phyloP scores from a whole-genome alignment of 2,113 vertebrate genomes.

The Ageneiosus marmoratus region DNA sequence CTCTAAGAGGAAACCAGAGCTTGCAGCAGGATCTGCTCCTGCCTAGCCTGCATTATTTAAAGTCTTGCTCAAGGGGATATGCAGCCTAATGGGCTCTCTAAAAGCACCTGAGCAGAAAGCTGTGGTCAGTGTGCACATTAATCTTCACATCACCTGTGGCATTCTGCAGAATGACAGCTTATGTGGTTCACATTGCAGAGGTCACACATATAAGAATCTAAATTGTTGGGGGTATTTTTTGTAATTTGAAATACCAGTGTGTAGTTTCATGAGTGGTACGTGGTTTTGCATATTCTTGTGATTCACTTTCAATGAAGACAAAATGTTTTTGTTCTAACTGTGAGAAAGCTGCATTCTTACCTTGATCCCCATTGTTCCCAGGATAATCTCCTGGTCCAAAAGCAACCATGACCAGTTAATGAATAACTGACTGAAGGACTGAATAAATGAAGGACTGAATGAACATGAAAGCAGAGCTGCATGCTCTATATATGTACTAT shows the following conservation, averaged over 20 bases:
- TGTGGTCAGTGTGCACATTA: conserved; percentile 46
- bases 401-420: background rate
- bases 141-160: conserved; percentile 49
- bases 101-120: conserved; percentile 47
- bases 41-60: conserved; percentile 51
- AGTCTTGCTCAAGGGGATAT: conserved; percentile 37
- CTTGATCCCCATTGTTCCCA: background rate
- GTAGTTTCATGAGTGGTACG: background rate
- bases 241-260: background rate
- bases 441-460: background rate
- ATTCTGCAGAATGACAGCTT: conserved; percentile 46
- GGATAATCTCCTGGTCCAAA: background rate
- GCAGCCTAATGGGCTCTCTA: conserved; percentile 44
- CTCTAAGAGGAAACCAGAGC: conserved; percentile 53
- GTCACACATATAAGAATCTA: conserved; percentile 1
- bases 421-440: background rate
- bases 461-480: background rate
- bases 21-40: conserved; percentile 39
- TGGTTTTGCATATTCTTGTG: background rate
- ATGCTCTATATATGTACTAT: background rate
- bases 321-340: background rate
- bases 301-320: background rate
- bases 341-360: background rate
- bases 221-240: background rate
- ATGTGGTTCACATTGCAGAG: conserved; percentile 35